Percentiles rank a stretch among this genome's conserved stretches.
Conservation (phyloP, 2,113 vertebrate species). For the Acanthisitta chloris region DNA sequence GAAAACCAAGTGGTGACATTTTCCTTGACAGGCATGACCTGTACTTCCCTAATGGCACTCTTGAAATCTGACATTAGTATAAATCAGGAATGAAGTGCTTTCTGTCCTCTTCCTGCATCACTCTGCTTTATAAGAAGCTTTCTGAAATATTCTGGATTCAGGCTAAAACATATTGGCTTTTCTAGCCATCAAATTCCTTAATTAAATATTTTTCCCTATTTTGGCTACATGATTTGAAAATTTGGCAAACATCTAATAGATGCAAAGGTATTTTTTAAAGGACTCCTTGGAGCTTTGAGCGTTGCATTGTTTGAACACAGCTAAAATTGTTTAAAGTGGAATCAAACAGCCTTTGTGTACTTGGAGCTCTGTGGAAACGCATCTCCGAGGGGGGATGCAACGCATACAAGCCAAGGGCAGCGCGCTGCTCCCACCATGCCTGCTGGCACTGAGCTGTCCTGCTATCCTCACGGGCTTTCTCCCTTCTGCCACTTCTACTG, state of each 20-base stretch:
- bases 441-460: background rate
- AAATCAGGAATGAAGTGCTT: background rate
- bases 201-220: background rate
- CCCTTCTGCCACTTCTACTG: background rate
- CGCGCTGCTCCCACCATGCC: background rate
- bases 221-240: background rate
- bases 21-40: background rate
- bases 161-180: background rate
- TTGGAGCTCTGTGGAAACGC: accelerated
- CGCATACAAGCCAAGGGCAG: background rate
- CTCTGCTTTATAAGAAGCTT: background rate
- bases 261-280: background rate
- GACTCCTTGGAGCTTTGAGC: background rate
- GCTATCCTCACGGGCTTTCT: background rate
- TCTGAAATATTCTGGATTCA: background rate
- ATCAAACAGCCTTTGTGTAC: background rate
- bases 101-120: background rate
- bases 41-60: background rate
- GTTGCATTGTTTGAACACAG: background rate
- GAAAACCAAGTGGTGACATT: background rate
- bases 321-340: background rate
- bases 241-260: background rate
- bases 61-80: background rate
- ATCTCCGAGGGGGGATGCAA: accelerated
- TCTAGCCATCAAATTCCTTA: background rate